Base-by-base conservation (phyloP, 2,888 invertebrate genomes). In the Euproctis similis region DNA sequence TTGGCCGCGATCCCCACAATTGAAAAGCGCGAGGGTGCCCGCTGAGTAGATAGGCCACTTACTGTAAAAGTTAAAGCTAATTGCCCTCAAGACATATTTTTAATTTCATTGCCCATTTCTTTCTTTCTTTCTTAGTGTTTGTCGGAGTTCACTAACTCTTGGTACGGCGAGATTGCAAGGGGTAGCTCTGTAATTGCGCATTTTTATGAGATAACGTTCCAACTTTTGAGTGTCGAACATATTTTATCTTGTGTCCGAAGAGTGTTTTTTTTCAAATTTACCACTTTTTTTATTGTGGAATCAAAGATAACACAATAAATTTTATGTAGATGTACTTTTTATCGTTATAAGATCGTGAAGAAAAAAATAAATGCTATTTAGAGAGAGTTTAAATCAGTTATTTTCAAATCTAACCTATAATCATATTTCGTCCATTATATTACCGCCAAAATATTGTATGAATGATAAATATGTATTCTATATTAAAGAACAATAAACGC, bases 41-140 rank as follows among this genome's bases (percentile, higher is more conserved):
- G 46, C 45, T 48, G 52, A 52, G 58, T 57, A 71, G 81, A 82
- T 80, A 85, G 80, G 81, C 80, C 78, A 81, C 77, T 81, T 81
- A 73, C 78, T 75, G 81, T 80, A 78, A 84, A 84, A 84, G 84
- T 84, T 84, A 74, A 78, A 76, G 81, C 85, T 85, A 85, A 85
- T 85, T 85, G 84, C 85, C 85, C 85, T 84, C 82, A 85, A 85
- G 85, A 85, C 85, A 85, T 85, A 85, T 85, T 85, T 85, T 85
- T 85, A 85, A 85, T 85, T 85, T 85, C 85, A 85, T 85, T 85
- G 84, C 77, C 70, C 75, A 71, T 74, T 78, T 70, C 68, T 81
- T n/a, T n/a, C n/a, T 6, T 14, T 68, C 73, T 77, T 75, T 77
- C 72, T 73, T 72, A 74, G 75, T 71, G 64, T 75, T 77, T 70